phyloP scores from a whole-genome alignment of 1,140 invertebrate genomes.

The Bicyclus anynana region DNA sequence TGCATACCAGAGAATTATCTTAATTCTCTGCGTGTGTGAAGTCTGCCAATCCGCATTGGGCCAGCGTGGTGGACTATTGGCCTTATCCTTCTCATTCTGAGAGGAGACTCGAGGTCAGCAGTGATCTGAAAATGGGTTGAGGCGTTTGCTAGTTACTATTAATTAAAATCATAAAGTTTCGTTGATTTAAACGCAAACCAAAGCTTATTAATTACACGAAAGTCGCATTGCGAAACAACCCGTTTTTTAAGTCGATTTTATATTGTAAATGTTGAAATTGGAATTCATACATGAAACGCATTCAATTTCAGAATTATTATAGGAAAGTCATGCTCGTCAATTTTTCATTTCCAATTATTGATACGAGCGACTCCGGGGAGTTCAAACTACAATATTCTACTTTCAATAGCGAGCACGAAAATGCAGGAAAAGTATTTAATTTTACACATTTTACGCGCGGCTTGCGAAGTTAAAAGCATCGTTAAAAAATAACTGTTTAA shows the following conservation, averaged over 20 bases:
- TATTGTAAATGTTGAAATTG: neutral
- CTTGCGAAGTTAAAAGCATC: too few relatives aligned
- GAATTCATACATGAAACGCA: neutral
- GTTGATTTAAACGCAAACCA: too few relatives aligned
- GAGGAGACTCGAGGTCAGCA: too few relatives aligned
- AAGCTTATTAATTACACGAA: neutral
- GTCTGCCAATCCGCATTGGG: too few relatives aligned
- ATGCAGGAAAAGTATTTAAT: neutral
- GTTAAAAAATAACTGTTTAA: too few relatives aligned
- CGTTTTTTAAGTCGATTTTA: neutral
- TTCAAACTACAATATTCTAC: neutral
- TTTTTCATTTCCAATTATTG: conserved; percentile 13
- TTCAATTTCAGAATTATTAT: conserved; percentile 2
- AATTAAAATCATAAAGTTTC: too few relatives aligned
- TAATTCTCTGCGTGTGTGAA: too few relatives aligned
- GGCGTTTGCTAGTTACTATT: too few relatives aligned
- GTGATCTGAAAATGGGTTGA: too few relatives aligned
- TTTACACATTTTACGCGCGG: neutral
- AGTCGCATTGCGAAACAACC: neutral
- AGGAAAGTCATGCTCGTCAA: conserved; percentile 1
- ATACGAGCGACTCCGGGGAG: neutral
- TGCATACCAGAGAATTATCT: too few relatives aligned
- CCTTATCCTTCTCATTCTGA: too few relatives aligned
- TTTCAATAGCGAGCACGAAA: neutral
- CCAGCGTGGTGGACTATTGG: too few relatives aligned